These are phyloP conservation scores for Chascanopsetta lugubris DNA, from an alignment of 2,113 vertebrate genomes.

Conservation along the genomic window DNA sequence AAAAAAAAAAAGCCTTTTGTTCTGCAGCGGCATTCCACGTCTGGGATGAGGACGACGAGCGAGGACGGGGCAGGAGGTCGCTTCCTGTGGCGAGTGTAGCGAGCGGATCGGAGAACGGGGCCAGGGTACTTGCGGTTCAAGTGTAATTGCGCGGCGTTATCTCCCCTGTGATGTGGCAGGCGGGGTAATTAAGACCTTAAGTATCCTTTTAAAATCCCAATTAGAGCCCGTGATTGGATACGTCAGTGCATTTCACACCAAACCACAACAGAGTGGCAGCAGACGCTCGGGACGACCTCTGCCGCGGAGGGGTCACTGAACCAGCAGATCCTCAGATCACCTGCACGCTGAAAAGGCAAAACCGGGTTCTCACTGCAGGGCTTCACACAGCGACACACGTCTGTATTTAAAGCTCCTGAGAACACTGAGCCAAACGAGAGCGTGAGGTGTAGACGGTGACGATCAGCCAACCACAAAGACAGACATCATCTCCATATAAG, in stretches of 20 bases:
- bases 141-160: constrained; percentile 21
- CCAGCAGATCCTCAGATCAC: constrained; percentile 2
- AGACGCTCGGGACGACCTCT: constrained; percentile 19
- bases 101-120: constrained; percentile 25
- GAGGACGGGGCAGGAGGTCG: constrained; percentile 7
- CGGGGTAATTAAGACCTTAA: constrained; percentile 21
- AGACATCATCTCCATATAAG: constrained; percentile 66
- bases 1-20: constrained; percentile 71
- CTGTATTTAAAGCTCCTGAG: constrained; percentile 48
- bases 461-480: constrained; percentile 38
- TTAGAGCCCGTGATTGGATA: constrained; percentile 30
- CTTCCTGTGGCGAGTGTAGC: constrained; percentile 26
- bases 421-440: constrained; percentile 25
- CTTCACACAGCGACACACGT: constrained; percentile 11
- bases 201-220: constrained; percentile 36
- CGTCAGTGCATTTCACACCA: constrained; percentile 20
- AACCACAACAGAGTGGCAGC: constrained; percentile 25
- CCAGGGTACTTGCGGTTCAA: constrained; percentile 22
- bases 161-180: constrained; percentile 24
- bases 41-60: constrained; percentile 39
- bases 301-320: constrained; percentile 10
- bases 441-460: constrained; percentile 6
- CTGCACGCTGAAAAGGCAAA: constrained; percentile 7
- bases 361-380: background rate
- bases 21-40: constrained; percentile 58